phyloP scores from a whole-genome alignment of 2,113 vertebrate genomes.

The Triplophysa dalaica region DNA sequence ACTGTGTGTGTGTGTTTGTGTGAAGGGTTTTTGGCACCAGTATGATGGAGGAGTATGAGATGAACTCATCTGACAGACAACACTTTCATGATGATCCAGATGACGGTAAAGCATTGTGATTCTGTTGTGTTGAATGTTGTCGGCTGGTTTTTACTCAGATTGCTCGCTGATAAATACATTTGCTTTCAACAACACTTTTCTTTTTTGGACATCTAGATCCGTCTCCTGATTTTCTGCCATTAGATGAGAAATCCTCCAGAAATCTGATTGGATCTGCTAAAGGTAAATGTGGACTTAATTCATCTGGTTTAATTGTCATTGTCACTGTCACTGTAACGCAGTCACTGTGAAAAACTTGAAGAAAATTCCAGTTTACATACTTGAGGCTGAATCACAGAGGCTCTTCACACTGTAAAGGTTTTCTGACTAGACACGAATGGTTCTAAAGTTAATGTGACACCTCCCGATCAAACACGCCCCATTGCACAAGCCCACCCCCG shows the following conservation, averaged over 20 bases:
- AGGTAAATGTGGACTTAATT: conserved; percentile 70
- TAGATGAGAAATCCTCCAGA: conserved; percentile 86
- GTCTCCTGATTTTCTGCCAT: conserved; percentile 78
- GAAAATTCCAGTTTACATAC: too few species aligned
- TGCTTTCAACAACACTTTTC: not conserved
- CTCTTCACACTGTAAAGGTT: too few species aligned
- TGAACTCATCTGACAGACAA: conserved; percentile 86
- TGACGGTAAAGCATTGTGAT: conserved; percentile 73
- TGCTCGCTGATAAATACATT: not conserved
- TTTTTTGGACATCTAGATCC: conserved; percentile 76
- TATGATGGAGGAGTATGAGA: conserved; percentile 98
- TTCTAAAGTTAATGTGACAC: too few species aligned
- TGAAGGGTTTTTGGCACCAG: conserved; percentile 95
- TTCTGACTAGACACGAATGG: too few species aligned
- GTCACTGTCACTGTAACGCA: too few species aligned
- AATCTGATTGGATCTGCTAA: conserved; percentile 94
- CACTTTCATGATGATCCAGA: conserved; percentile 88
- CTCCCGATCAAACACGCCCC: too few species aligned
- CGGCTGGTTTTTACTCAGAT: too few species aligned
- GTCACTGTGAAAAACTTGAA: too few species aligned
- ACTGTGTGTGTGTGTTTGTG: not conserved
- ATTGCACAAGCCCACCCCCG: too few species aligned
- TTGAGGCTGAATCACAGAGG: too few species aligned
- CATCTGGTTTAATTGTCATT: too few species aligned
- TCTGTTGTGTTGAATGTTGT: too few species aligned